Percentiles rank a stretch among this genome's conserved stretches.
These are phyloP conservation scores for Pollenia angustigena DNA, from an alignment of 2,888 invertebrate genomes.

Conservation along the genomic window DNA sequence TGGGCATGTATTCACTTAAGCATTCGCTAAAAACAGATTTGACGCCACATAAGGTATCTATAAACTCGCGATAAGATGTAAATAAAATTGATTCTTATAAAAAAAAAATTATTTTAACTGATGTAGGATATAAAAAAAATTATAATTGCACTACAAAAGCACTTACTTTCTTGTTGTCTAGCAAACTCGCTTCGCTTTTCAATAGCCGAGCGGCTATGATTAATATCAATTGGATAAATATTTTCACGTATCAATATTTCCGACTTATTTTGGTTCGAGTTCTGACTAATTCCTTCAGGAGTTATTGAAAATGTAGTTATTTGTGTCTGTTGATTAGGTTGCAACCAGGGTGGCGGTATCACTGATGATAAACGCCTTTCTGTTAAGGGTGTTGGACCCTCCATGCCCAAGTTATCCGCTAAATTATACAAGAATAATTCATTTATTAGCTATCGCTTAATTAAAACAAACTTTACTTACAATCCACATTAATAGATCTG, in stretches of 20 bases:
- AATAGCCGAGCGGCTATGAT: constrained; percentile 80
- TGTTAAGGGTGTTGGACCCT: constrained; percentile 85
- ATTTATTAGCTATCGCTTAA: not conserved
- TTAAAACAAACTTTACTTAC: constrained; percentile 85
- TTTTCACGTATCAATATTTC: constrained; percentile 80
- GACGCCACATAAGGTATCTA: too few species aligned
- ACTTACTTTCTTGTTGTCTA: constrained; percentile 83
- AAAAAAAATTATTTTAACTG: not conserved
- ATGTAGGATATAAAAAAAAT: constrained; percentile 30
- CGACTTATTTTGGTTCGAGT: constrained; percentile 38
- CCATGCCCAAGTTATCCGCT: constrained; percentile 93
- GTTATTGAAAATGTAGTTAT: constrained; percentile 81
- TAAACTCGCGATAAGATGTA: too few species aligned
- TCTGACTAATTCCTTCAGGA: constrained; percentile 80
- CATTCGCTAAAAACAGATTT: too few species aligned
- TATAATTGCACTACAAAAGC: constrained; percentile 62
- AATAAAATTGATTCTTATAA: not conserved
- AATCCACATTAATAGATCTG: constrained; percentile 95
- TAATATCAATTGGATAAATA: constrained; percentile 82
- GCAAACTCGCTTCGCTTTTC: constrained; percentile 83
- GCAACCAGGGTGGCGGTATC: constrained; percentile 84
- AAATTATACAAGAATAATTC: constrained; percentile 32
- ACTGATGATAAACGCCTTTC: constrained; percentile 86
- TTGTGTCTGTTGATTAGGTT: constrained; percentile 80
- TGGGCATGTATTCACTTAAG: too few species aligned